These are phyloP conservation scores for Exephanes ischioxanthus DNA, from an alignment of 2,888 invertebrate species.

Conservation along the genomic window DNA sequence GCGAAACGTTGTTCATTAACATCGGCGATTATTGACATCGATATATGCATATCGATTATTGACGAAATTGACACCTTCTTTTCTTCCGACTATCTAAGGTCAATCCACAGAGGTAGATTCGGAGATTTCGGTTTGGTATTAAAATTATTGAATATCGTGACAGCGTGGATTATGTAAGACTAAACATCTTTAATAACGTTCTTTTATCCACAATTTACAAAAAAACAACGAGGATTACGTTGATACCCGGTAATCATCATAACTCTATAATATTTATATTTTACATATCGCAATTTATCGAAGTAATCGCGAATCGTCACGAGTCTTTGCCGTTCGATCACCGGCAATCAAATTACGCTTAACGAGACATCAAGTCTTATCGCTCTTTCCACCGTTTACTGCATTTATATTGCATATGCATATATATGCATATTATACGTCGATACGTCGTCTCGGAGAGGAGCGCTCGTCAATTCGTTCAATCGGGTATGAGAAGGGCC, in stretches of 20 bases:
- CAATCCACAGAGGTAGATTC: no score
- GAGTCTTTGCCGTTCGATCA: conserved; percentile 4
- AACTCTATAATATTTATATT: conserved; percentile 36
- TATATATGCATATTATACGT: no score
- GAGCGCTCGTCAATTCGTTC: conserved; percentile 33
- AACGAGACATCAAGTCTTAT: neutral
- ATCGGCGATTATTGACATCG: no score
- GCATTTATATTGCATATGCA: neutral
- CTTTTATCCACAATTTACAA: conserved; percentile 48
- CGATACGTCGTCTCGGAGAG: neutral
- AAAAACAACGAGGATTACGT: conserved; percentile 45
- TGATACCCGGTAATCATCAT: conserved; percentile 7
- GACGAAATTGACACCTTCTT: neutral
- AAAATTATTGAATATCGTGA: neutral
- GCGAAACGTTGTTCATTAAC: conserved; percentile 54
- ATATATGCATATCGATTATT: neutral
- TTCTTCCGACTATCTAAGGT: neutral
- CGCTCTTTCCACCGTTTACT: neutral
- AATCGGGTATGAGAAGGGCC: conserved; percentile 56
- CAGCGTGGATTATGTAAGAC: neutral
- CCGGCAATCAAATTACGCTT: conserved; percentile 14
- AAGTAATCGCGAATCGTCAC: conserved; percentile 29
- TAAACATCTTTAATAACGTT: conserved; percentile 46
- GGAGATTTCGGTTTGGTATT: neutral
- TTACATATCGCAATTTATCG: conserved; percentile 38